Evolutionary conservation across 23 tunicate genomes (phyloP), one percentile per base, ranked within the genome.

Genomic region (Corella eumyota): DNA sequence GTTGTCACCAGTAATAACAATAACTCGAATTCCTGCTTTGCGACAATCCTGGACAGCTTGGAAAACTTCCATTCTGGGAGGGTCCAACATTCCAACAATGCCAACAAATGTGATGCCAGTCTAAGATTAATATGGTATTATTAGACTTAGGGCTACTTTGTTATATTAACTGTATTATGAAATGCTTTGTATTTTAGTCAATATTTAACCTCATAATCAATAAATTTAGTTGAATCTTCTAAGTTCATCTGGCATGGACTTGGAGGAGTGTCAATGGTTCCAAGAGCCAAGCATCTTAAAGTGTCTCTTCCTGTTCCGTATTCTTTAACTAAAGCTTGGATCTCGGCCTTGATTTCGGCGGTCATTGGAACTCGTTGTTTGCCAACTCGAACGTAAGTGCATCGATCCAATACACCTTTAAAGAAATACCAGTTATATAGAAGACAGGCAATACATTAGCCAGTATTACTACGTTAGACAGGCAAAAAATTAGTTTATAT

Each of bases 41-140:
- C 88, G 68, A 62, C 99, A 93, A 56, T 84, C 99, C 52, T 84
- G 75, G 36, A 93, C 94, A 6, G 99, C 99, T 26, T 74, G 93
- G 58, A 48, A 72, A 34, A 93, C 99, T 69, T 93, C 99, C 37
- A 84, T 61, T 5, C 99, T 90, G 0, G 99, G 99, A 25, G 99
- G 99, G 69, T 93, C 99, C n/a, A 93, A 69, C 99, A 93, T 93
- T 3, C 99, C 99, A n/a, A 93, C 99, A 49, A 78, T 86, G 1
- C 99, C 99, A 58, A 93, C 99, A 55, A 93, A 93, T 4, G 99
- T 93, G 51, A 93, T 77, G 37, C 79, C 94, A 45, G 79, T 68
- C 80, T 79, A 38, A 6, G 37, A 60, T 3, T 7, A 52, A 45
- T 9, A 4, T 62, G 23, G 36, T 27, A 19, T 51, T n/a, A 9